Evolutionary conservation across 2,888 invertebrate genomes (phyloP).

Genomic region (Agrochola lychnidis): DNA sequence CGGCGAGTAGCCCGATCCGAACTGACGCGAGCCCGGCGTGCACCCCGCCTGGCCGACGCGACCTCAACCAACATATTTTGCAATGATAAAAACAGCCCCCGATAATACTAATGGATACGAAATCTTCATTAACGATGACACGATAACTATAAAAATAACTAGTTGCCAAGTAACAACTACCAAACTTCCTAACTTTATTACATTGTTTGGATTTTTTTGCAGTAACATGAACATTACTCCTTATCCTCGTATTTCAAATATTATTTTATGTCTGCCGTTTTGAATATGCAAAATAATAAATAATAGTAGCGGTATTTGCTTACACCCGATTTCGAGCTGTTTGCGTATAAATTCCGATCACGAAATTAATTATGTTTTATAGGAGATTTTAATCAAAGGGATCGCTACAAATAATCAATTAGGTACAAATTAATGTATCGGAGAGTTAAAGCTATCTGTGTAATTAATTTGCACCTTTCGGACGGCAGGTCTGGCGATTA

Average conservation of each 20-base stretch:
- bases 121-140: constrained; percentile 60
- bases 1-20: constrained; percentile 81
- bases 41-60: constrained; percentile 83
- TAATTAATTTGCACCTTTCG: constrained; percentile 86
- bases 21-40: constrained; percentile 84
- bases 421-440: constrained; percentile 79
- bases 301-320: constrained; percentile 53
- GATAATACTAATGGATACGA: constrained; percentile 60
- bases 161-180: constrained; percentile 40
- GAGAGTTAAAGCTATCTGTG: constrained; percentile 78
- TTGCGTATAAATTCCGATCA: constrained; percentile 61
- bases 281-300: constrained; percentile 55
- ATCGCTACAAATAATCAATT: constrained; percentile 78
- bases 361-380: constrained; percentile 68
- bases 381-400: constrained; percentile 72
- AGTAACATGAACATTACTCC: constrained; percentile 26
- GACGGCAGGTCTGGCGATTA: constrained; percentile 76
- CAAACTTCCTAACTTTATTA: constrained; percentile 31
- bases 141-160: constrained; percentile 53
- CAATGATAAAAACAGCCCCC: constrained; percentile 74
- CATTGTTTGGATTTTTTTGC: constrained; percentile 27
- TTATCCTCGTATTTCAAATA: constrained; percentile 13
- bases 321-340: constrained; percentile 31
- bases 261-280: constrained; percentile 44
- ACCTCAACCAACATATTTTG: constrained; percentile 79